Evolutionary conservation across 2,888 invertebrate species (phyloP).

Genomic region (Macaria notata): DNA sequence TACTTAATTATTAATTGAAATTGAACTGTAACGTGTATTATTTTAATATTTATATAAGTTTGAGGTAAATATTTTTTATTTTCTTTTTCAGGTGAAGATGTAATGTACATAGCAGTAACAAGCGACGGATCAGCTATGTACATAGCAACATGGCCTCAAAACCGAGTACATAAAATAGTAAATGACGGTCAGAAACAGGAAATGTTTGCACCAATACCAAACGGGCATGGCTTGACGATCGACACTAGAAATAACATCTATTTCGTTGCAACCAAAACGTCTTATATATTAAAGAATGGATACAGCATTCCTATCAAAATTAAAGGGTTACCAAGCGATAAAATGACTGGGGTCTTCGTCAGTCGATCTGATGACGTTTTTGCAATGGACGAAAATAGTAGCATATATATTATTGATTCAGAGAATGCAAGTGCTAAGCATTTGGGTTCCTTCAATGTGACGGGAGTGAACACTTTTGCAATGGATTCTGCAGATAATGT

Average conservation of each 20-base stretch:
- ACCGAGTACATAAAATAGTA: constrained; percentile 64
- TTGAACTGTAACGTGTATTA: too few relatives aligned
- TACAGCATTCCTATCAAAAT: constrained; percentile 64
- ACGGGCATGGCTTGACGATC: constrained; percentile 68
- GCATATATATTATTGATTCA: constrained; percentile 58
- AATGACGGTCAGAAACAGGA: constrained; percentile 63
- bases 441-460: constrained; percentile 58
- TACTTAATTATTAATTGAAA: too few relatives aligned
- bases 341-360: constrained; percentile 67
- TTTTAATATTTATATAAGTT: too few relatives aligned
- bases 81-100: constrained; percentile 53
- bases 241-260: constrained; percentile 69
- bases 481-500: constrained; percentile 70
- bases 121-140: constrained; percentile 63
- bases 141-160: constrained; percentile 75
- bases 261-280: constrained; percentile 67
- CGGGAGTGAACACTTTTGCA: constrained; percentile 68
- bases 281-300: constrained; percentile 61
- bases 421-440: constrained; percentile 57
- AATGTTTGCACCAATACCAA: constrained; percentile 59
- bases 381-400: constrained; percentile 72
- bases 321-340: constrained; percentile 62
- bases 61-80: too few relatives aligned
- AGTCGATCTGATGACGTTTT: constrained; percentile 65
- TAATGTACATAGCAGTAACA: constrained; percentile 68